phyloP scores from a whole-genome alignment of 2,113 vertebrate genomes.

The Candoia aspera region DNA sequence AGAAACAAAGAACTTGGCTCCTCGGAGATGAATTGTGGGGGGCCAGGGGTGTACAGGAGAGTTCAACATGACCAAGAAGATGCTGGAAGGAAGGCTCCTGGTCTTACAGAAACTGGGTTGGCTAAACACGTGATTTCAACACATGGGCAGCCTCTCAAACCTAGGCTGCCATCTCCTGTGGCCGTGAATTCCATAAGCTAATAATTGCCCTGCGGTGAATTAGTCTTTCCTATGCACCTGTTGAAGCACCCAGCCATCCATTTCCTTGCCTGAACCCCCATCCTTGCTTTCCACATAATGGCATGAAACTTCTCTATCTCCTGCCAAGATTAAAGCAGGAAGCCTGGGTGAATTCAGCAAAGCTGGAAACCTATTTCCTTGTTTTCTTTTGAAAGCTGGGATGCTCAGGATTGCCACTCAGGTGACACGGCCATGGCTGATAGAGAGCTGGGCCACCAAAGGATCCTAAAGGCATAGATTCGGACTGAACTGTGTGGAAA shows the following conservation, averaged over 20 bases:
- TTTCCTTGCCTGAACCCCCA: not conserved
- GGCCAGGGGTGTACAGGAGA: not conserved
- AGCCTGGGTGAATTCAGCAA: not conserved
- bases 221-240: not conserved
- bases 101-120: not conserved
- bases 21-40: not conserved
- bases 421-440: not conserved
- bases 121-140: not conserved
- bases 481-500: not conserved
- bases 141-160: not conserved
- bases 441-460: not conserved
- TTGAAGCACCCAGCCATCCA: too few relatives aligned
- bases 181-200: not conserved
- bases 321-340: not conserved
- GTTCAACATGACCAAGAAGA: not conserved
- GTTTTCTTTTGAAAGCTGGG: not conserved
- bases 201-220: not conserved
- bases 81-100: not conserved
- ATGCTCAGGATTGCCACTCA: not conserved
- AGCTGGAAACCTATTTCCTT: not conserved
- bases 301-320: not conserved
- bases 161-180: too few relatives aligned
- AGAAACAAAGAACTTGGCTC: not conserved
- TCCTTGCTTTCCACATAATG: not conserved
- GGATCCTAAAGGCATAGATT: not conserved